Base-by-base conservation (phyloP, 2,113 vertebrate species). In the Empidonax traillii region DNA sequence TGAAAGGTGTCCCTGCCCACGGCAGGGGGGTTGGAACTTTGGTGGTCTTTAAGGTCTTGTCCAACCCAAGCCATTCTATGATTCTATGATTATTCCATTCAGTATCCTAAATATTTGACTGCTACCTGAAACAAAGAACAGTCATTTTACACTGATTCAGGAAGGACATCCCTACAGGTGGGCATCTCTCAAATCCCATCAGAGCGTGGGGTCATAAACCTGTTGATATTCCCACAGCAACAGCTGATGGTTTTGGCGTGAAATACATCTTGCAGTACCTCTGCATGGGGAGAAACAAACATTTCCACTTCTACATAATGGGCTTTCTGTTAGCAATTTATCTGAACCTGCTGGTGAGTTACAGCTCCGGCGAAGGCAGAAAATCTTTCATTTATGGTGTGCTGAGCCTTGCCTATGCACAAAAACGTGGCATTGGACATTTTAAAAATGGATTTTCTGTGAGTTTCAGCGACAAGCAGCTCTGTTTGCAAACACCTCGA, bases 11-110 rank as follows among this genome's bases (percentile, higher is more conserved):
- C 22, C 30, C 22, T 78, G 28, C 8, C 28, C 39, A 46, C 1
- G 2, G 46, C 19, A 71, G 23, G 23, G 46, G 12, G 10, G 2
- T 30, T 55, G 30, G 47, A 80, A 79, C 0, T 1, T 1, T 31
- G 49, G 13, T 56, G 6, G 4, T 49, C 58, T 43, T 49, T 25
- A 47, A 43, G 9, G 17, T 49, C 13, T 25, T 14, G 56, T 65
- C 21, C 67, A 80, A 35, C 13, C 24, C 35, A 41, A 11, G 17
- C 41, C 31, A 31, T 31, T 49, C 24, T 10, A 9, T 53, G 44
- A 62, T 39, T 47, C 39, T 47, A 3, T 65, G 14, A 41, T 41
- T 81, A 28, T n/a, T 52, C n/a, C 4, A 1, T 65, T 61, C 65
- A 30, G 14, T 33, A 51, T 44, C 37, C 46, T 41, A 30, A 76